Base-by-base conservation (phyloP, 2,888 invertebrate species). In the Esperia sulphurella region DNA sequence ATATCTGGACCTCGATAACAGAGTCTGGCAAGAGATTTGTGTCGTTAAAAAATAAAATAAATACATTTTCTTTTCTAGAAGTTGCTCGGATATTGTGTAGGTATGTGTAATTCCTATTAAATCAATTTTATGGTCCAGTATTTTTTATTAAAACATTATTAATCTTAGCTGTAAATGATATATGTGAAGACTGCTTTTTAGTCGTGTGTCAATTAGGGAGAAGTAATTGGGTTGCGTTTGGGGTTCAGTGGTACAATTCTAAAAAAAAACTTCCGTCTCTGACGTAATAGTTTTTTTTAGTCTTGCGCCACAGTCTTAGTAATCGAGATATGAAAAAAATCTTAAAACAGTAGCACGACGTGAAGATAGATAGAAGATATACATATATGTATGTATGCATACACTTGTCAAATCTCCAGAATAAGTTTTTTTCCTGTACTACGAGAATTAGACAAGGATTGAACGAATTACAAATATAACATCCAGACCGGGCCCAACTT, bases 41-140 rank as follows among this genome's bases (percentile, higher is more conserved):
- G 47, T 53, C 50, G 44, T 49, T 43, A 41, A 45, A 49, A 48
- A 44, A 31, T 50, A 21, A 21, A 21, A 21, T 21, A n/a, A n/a
- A n/a, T n/a, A n/a, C n/a, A n/a, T 50, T 45, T 47, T 57, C 52
- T 43, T 51, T 51, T 52, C 56, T 56, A 56, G 56, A 53, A 50
- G 31, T 46, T 35, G 42, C 33, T 51, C 46, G 49, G 45, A 49
- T 43, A 49, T 47, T 57, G 51, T 58, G 51, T 57, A 47, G 50
- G 49, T 55, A 55, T 58, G 58, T 65, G 71, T 81, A 79, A 80
- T 85, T 85, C 83, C 83, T 85, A 86, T 78, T 77, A 81, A 82
- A 81, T 75, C 74, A 83, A 79, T 79, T 45, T 77, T 81, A 83
- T 80, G 84, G 85, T 87, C 86, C 86, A 86, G 84, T 87, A 85